Evolutionary conservation across 2,113 vertebrate genomes (phyloP).

Genomic region (Octodon degus): DNA sequence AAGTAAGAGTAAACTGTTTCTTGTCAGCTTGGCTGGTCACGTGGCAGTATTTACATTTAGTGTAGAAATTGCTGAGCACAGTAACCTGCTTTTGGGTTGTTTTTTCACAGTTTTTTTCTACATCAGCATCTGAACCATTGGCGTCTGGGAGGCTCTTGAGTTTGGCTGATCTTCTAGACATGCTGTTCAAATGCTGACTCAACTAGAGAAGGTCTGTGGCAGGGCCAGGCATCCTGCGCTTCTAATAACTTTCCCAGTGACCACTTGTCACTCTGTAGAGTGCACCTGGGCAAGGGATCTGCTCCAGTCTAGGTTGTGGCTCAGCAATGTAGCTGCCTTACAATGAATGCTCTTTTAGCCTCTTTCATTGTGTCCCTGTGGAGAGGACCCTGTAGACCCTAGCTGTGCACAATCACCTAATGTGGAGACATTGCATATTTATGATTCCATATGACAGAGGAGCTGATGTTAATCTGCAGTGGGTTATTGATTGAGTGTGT

Average conservation of each 20-base stretch:
- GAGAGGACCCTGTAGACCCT: not conserved
- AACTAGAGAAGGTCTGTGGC: not conserved
- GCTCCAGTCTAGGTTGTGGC: not conserved
- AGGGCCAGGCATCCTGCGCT: not conserved
- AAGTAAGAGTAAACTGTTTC: not conserved
- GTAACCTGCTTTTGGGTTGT: not conserved
- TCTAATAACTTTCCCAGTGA: constrained; percentile 1
- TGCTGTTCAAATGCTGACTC: not conserved
- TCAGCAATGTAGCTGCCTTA: not conserved
- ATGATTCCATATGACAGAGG: not conserved
- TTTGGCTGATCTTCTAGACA: not conserved
- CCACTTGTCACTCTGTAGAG: not conserved
- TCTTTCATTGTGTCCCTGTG: not conserved
- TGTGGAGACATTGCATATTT: not conserved
- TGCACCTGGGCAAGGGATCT: not conserved
- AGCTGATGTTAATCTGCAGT: not conserved
- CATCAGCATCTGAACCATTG: not conserved
- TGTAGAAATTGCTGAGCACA: not conserved
- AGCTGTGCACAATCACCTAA: not conserved
- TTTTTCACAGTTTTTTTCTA: not conserved
- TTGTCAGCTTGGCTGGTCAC: not conserved
- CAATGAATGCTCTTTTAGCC: not conserved
- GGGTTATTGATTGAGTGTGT: not conserved
- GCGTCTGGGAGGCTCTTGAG: not conserved
- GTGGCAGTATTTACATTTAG: not conserved